A percentile compares a stretch with the other conserved stretches of the same genome.
phyloP scores from a whole-genome alignment of 2,888 invertebrate genomes.

The Eupelmus urozonus region DNA sequence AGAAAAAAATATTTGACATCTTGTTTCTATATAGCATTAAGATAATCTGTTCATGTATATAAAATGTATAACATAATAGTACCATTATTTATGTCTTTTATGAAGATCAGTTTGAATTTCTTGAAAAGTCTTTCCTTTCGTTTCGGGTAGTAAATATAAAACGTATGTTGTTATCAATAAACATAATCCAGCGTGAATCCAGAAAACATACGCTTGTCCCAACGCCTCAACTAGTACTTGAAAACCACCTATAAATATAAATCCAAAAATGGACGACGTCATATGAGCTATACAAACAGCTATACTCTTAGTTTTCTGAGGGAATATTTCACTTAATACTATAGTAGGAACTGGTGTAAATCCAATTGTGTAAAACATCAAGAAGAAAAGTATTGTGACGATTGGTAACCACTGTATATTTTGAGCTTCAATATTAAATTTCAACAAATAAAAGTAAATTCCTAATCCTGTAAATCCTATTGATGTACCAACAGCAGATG shows the following conservation, averaged over 20 bases:
- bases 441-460: constrained; percentile 64
- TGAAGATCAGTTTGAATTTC: constrained; percentile 68
- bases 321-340: constrained; percentile 61
- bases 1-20: too few species aligned
- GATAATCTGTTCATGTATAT: too few species aligned
- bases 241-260: constrained; percentile 60
- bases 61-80: too few species aligned
- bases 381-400: constrained; percentile 62
- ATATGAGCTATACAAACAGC: constrained; percentile 57
- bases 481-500: constrained; percentile 61
- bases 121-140: constrained; percentile 70
- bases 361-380: constrained; percentile 47
- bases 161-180: constrained; percentile 5
- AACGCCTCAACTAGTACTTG: constrained; percentile 58
- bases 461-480: constrained; percentile 63
- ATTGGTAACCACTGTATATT: constrained; percentile 66
- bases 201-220: constrained; percentile 58
- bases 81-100: too few species aligned
- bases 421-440: constrained; percentile 51
- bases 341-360: constrained; percentile 59
- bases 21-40: too few species aligned
- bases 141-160: constrained; percentile 66
- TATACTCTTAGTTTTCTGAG: constrained; percentile 60
- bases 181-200: constrained; percentile 26
- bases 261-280: constrained; percentile 56